phyloP scores from a whole-genome alignment of 37 sponge, comb jelly and placozoan genomes.

The Mnemiopsis leidyi region DNA sequence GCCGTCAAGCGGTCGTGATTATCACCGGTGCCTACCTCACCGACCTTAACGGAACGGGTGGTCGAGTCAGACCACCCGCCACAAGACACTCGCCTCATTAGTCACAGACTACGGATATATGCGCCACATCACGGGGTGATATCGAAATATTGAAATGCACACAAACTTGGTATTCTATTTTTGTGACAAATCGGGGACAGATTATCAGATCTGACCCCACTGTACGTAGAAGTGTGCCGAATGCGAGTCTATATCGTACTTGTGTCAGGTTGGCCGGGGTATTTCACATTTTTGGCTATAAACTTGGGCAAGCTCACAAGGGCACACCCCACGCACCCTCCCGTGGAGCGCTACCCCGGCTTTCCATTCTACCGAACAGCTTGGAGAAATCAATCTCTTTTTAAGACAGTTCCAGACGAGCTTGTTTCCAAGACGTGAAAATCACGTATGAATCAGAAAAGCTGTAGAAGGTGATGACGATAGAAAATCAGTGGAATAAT shows the following conservation, averaged over 20 bases:
- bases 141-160: not conserved
- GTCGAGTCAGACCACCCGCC: not conserved
- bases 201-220: not conserved
- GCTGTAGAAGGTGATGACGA: too few relatives aligned
- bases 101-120: not conserved
- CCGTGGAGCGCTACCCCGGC: not conserved
- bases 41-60: not conserved
- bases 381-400: not conserved
- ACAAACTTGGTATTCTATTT: not conserved
- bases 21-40: not conserved
- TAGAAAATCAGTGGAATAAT: not conserved
- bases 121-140: not conserved
- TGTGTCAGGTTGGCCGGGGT: not conserved
- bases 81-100: not conserved
- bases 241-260: not conserved
- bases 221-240: not conserved
- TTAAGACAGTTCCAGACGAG: not conserved
- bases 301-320: not conserved
- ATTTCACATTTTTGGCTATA: not conserved
- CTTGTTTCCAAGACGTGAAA: not conserved
- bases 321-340: not conserved
- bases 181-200: not conserved
- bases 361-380: not conserved
- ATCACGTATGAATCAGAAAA: too few relatives aligned
- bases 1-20: not conserved